phyloP scores from a whole-genome alignment of 2,113 vertebrate species.

The Aphelocoma coerulescens region DNA sequence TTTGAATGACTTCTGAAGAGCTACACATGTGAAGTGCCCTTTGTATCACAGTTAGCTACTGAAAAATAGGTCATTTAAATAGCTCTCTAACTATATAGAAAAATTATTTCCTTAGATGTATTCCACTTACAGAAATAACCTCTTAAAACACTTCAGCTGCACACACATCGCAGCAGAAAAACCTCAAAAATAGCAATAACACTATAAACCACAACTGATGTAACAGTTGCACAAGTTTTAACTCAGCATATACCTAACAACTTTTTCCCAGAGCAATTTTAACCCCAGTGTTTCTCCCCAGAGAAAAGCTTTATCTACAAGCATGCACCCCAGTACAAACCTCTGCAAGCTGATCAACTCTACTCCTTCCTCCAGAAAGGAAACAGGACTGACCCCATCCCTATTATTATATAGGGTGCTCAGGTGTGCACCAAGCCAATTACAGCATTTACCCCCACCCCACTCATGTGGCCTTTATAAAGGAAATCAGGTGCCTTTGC shows the following conservation, averaged over 20 bases:
- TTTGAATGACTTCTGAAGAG: background rate
- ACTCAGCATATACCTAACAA: background rate
- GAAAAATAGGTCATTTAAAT: background rate
- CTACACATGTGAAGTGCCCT: background rate
- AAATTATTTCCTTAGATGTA: background rate
- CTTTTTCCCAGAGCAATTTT: background rate
- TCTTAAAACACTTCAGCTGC: background rate
- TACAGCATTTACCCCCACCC: background rate
- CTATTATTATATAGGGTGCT: background rate
- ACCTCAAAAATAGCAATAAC: background rate
- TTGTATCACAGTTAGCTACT: background rate
- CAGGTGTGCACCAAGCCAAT: background rate
- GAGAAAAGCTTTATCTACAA: background rate
- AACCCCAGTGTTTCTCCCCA: background rate
- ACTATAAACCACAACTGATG: background rate
- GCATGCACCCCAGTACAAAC: fast-evolving
- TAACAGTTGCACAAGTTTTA: background rate
- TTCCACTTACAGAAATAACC: background rate
- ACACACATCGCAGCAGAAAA: background rate
- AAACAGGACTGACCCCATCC: fast-evolving
- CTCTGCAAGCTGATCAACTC: background rate
- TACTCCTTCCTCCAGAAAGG: background rate
- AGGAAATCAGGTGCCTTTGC: background rate
- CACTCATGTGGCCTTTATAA: background rate
- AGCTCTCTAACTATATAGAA: background rate